phyloP scores from a whole-genome alignment of 2,888 invertebrate genomes.

The Panopea generosa region DNA sequence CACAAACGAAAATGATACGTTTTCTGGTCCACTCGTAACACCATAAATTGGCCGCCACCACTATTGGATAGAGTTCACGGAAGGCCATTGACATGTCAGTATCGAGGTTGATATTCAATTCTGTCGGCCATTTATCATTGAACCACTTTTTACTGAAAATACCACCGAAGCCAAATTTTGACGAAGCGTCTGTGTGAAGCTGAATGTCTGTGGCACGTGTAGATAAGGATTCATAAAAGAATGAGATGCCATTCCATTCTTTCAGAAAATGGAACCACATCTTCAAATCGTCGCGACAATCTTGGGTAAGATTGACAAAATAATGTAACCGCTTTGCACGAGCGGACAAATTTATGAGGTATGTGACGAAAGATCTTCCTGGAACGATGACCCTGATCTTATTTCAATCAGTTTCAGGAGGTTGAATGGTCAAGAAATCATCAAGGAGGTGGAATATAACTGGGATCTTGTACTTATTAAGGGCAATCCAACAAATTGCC shows the following conservation, averaged over 20 bases:
- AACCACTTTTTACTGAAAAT: conserved; percentile 36
- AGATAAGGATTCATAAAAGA: conserved; percentile 33
- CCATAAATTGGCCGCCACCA: too few species aligned
- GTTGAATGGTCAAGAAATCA: conserved; percentile 47
- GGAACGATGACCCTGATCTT: conserved; percentile 33
- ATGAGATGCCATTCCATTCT: too few species aligned
- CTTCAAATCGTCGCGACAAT: conserved; percentile 21
- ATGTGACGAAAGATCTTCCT: conserved; percentile 35
- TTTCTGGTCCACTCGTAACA: too few species aligned
- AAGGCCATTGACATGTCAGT: too few species aligned
- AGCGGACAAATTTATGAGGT: conserved; percentile 27
- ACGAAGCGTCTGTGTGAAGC: conserved; percentile 35
- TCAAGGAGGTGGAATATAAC: too few species aligned
- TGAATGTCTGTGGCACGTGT: conserved; percentile 29
- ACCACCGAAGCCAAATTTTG: conserved; percentile 13
- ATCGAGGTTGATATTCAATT: too few species aligned
- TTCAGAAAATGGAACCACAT: conserved; percentile 44
- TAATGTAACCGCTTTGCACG: conserved; percentile 26
- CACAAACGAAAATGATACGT: too few species aligned
- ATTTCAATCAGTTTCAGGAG: conserved; percentile 20
- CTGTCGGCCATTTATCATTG: conserved; percentile 25
- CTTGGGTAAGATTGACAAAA: conserved; percentile 24
- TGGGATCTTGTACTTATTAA: conserved; percentile 47
- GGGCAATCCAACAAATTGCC: conserved; percentile 54
- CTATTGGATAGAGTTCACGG: too few species aligned